These are phyloP conservation scores for Capitulum mitella DNA, from an alignment of 2,888 invertebrate genomes.

Conservation along the genomic window DNA sequence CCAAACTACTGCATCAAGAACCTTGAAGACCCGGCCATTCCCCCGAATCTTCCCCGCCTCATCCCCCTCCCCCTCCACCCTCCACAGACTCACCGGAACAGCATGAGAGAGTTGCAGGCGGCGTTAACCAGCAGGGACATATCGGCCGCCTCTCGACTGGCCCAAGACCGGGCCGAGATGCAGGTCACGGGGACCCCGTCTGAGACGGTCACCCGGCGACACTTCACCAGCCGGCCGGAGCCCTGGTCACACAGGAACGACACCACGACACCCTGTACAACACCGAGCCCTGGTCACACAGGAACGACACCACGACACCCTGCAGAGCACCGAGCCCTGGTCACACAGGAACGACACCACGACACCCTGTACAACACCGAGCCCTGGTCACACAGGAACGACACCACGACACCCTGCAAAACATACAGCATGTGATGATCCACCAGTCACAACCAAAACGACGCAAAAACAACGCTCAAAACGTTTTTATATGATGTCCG, in stretches of 20 bases:
- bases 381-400: constrained; percentile 60
- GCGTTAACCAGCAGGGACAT: constrained; percentile 71
- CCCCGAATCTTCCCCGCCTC: no score
- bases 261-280: constrained; percentile 54
- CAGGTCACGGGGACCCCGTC: constrained; percentile 62
- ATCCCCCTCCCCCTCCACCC: no score
- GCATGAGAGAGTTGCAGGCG: constrained; percentile 62
- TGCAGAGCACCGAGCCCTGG: constrained; percentile 50
- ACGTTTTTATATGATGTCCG: no score
- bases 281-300: constrained; percentile 59
- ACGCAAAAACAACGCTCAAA: no score
- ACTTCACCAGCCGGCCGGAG: constrained; percentile 59
- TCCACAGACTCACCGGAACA: constrained; percentile 58
- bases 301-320: constrained; percentile 63
- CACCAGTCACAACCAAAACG: no score
- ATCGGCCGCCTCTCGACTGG: constrained; percentile 63
- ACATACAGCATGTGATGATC: no score
- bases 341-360: constrained; percentile 64
- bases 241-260: constrained; percentile 62
- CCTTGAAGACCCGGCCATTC: no score
- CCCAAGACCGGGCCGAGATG: constrained; percentile 72
- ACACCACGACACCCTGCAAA: constrained; percentile 55
- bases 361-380: constrained; percentile 54
- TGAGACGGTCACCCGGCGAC: constrained; percentile 53
- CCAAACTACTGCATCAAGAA: no score